These are phyloP conservation scores for Kryptolebias marmoratus DNA, from an alignment of 2,113 vertebrate genomes.

Conservation along the genomic window DNA sequence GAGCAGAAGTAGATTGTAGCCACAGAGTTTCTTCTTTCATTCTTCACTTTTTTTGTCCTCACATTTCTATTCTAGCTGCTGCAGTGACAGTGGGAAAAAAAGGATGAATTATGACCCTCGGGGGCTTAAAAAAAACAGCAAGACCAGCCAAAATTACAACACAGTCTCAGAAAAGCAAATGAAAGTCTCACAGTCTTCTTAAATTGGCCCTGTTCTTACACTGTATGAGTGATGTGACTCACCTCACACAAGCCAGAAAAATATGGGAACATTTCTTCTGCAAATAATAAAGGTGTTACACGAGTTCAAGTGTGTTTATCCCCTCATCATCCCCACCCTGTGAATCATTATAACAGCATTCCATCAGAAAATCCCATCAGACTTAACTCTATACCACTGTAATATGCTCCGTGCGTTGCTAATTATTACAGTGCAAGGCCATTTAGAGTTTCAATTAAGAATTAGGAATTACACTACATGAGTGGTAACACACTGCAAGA, in stretches of 20 bases:
- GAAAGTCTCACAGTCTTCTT: not conserved
- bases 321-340: conserved; percentile 4
- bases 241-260: not conserved
- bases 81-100: conserved; percentile 7
- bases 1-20: conserved; percentile 37
- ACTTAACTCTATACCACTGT: conserved; percentile 10
- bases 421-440: conserved; percentile 29
- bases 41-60: not conserved
- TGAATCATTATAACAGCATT: conserved; percentile 14
- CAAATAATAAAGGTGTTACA: conserved; percentile 25
- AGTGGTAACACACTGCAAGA: conserved; percentile 2
- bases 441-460: conserved; percentile 48
- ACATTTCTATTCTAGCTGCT: conserved; percentile 16
- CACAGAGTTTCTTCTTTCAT: conserved; percentile 4
- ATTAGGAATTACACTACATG: conserved; percentile 26
- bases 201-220: conserved; percentile 1
- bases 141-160: conserved; percentile 14
- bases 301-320: conserved; percentile 5
- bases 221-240: conserved; percentile 20
- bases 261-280: conserved; percentile 2
- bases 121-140: conserved; percentile 25
- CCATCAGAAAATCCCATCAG: conserved; percentile 20
- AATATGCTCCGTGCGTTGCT: conserved; percentile 7
- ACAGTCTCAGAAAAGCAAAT: conserved; percentile 31
- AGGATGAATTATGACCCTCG: conserved; percentile 38